Base-by-base conservation (phyloP, 2,113 vertebrate species). In the Cisticola juncidis region DNA sequence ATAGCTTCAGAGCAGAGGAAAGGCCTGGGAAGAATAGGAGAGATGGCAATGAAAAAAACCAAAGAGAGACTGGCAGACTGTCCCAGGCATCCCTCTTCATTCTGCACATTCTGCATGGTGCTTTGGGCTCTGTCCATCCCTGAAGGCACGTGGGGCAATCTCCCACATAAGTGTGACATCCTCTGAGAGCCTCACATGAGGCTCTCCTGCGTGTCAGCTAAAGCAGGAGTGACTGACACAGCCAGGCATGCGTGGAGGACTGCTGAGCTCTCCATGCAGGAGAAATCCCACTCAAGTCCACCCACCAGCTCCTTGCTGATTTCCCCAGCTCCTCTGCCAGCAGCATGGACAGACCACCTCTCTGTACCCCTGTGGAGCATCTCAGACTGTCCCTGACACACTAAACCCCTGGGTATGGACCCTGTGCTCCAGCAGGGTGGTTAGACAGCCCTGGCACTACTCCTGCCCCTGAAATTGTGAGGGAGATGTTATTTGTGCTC, bases 271-370 rank as follows among this genome's bases (percentile, higher is more conserved):
- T 86, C 81, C 28, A 21, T 28, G 62, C 60, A 89, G 86, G 81
- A 90, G 91, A 94, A 94, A 95, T 90, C 90, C 80, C 80, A 85
- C 95, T 81, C 64, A 47, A 66, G 56, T 61, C 91, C 87, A 90
- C 88, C 79, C 84, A 81, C 66, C 53, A 66, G 71, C 74, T 87
- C 50, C 25, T 78, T 0, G 0, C 38, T 3, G 12, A 81, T 68
- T 62, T 87, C 12, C 47, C 11, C n/a, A n/a, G 35, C 65, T 77
- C 38, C 35, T 90, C 45, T 81, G 57, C 33, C 48, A 81, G 45
- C 58, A 70, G 54, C 20, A 5, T 24, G 64, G 80, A 57, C 47
- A 72, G 57, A 69, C 11, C 40, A 56, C 28, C 36, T 45, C 64
- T 42, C 0, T 5, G 5, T n/a, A 54, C 10, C 48, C 40, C 68